phyloP scores from a whole-genome alignment of 2,888 invertebrate genomes.

The Trisateles emortualis region DNA sequence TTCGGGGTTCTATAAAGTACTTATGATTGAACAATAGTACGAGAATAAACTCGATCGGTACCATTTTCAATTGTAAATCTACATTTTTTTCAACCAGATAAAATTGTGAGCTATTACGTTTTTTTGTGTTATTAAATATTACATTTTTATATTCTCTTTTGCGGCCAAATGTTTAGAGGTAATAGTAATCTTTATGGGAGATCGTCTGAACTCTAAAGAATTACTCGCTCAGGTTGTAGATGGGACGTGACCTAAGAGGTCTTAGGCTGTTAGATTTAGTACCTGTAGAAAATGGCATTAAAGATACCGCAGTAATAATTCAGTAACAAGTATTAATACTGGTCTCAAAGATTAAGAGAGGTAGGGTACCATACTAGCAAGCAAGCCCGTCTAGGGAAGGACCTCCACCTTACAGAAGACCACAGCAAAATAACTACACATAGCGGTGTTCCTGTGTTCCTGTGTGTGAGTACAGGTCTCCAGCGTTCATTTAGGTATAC shows the following conservation, averaged over 20 bases:
- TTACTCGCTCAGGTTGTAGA: constrained; percentile 3
- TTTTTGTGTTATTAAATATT: constrained; percentile 61
- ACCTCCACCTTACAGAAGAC: too few relatives aligned
- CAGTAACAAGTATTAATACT: too few relatives aligned
- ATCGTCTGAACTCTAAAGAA: constrained; percentile 21
- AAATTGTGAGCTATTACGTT: constrained; percentile 29
- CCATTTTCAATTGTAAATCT: constrained; percentile 16
- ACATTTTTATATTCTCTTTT: constrained; percentile 44
- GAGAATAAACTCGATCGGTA: constrained; percentile 43
- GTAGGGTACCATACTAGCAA: too few relatives aligned
- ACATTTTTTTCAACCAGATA: constrained; percentile 10
- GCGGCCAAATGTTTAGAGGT: constrained; percentile 24
- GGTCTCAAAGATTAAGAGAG: too few relatives aligned
- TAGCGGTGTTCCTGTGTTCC: too few relatives aligned
- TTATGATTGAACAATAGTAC: constrained; percentile 39
- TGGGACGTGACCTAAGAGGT: constrained; percentile 2
- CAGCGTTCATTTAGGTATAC: too few relatives aligned
- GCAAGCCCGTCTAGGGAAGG: too few relatives aligned
- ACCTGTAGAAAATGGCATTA: too few relatives aligned
- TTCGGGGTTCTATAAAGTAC: constrained; percentile 41
- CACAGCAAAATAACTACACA: too few relatives aligned
- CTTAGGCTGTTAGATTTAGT: background rate
- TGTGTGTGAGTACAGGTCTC: too few relatives aligned
- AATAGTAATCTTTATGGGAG: constrained; percentile 33
- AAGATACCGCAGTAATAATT: too few relatives aligned